phyloP scores from a whole-genome alignment of 2,797 vertebrate genomes.

The Pitangus sulphuratus region DNA sequence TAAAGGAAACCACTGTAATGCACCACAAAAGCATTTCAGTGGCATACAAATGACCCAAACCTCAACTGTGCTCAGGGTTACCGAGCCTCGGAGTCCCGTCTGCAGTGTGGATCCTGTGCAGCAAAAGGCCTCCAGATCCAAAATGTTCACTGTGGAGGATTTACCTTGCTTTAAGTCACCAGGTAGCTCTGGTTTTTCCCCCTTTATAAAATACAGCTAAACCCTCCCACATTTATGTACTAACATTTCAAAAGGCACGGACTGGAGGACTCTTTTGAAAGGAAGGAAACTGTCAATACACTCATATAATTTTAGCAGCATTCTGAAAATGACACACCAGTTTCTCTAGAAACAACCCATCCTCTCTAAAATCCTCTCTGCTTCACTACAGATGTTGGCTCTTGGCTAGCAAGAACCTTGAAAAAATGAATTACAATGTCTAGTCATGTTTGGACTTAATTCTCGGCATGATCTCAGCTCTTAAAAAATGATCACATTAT shows the following conservation, averaged over 20 bases:
- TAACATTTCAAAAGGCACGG: background rate
- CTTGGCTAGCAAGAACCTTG: conserved; percentile 24
- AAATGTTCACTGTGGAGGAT: background rate
- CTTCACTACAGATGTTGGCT: background rate
- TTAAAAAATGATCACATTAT: conserved; percentile 46
- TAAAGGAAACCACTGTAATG: background rate
- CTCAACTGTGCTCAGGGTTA: background rate
- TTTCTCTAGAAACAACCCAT: background rate
- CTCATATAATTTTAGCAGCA: background rate
- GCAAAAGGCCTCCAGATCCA: background rate
- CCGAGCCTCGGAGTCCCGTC: background rate
- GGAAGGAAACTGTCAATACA: background rate
- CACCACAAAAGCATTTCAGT: background rate
- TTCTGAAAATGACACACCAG: background rate
- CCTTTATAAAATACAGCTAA: background rate
- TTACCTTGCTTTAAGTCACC: background rate
- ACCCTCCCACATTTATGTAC: background rate
- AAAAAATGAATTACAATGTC: conserved; percentile 51
- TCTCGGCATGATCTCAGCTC: conserved; percentile 60
- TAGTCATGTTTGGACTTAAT: conserved; percentile 60
- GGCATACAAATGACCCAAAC: conserved; percentile 21
- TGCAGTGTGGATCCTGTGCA: background rate
- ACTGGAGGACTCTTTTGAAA: background rate
- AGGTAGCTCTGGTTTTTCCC: background rate
- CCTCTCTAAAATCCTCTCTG: conserved; percentile 6